Conservation (phyloP, 2,888 invertebrate genomes). For the Caenorhabditis zanzibari region DNA sequence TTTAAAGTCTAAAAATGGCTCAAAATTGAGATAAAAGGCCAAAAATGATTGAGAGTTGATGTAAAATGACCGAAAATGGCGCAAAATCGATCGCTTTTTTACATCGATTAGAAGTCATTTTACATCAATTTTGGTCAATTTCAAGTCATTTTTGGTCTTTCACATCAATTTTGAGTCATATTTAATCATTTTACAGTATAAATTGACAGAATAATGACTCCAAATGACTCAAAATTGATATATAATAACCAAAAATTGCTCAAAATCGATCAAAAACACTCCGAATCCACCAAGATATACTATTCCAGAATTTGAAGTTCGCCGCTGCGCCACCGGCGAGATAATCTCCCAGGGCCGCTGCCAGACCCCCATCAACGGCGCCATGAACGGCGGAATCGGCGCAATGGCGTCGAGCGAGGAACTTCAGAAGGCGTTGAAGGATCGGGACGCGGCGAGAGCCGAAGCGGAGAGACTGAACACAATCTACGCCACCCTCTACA, state of each 20-base stretch:
- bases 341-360: constrained; percentile 52
- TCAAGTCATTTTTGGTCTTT: too few species aligned
- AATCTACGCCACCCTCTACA: constrained; percentile 38
- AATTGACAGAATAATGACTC: too few species aligned
- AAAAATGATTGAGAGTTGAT: too few species aligned
- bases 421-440: constrained; percentile 44
- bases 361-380: constrained; percentile 13
- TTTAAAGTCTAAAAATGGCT: background rate
- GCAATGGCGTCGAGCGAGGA: constrained; percentile 39
- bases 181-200: too few species aligned
- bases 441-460: constrained; percentile 41
- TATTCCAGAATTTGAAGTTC: constrained; percentile 63
- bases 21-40: background rate
- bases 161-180: too few species aligned
- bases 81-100: background rate
- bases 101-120: too few species aligned
- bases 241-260: background rate
- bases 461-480: constrained; percentile 52
- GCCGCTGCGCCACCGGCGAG: constrained; percentile 45
- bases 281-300: background rate
- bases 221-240: background rate
- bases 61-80: background rate
- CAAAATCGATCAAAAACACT: background rate
- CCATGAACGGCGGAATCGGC: background rate
- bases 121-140: too few species aligned